Evolutionary conservation across 2,797 vertebrate species (phyloP), one percentile per base, ranked within the genome.

Genomic region (Molossus alvarezi): DNA sequence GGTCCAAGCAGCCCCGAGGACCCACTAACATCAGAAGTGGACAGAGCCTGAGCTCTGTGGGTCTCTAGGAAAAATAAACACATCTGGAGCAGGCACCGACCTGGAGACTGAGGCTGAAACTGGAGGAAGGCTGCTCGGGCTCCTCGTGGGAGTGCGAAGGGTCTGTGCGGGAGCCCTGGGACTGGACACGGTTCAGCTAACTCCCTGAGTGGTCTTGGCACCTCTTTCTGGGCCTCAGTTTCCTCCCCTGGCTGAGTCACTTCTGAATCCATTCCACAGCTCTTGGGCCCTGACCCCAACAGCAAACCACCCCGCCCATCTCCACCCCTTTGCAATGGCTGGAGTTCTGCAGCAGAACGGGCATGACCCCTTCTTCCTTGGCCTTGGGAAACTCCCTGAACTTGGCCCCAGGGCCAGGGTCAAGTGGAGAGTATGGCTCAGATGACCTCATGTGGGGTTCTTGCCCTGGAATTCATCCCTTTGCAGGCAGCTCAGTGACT

Each of bases 391-490:
- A 96, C 86, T 96, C 97, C 96, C 76, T 79, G 76, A 95, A 85
- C 69, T 82, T 91, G 86, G 95, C 88, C 85, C 41, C 55, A 64
- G 65, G 71, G 25, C 83, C 25, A 5, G 83, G 97, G 95, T 96
- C 97, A 96, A 77, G 86, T n/a, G 14, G 94, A 92, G 96, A 96
- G 60, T 64, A 8, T 88, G 90, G 57, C 86, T 88, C 92, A 90
- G 95, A 97, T 97, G 97, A 97, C 97, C 86, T 97, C 95, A 96
- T 93, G 89, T 65, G 95, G 90, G 94, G 88, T 71, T 94, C 76
- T 91, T 88, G 88, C 91, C 86, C 85, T 65, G 67, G 64, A 5
- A 51, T 81, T 94, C 72, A 94, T 95, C 94, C 89, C 12, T 84
- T 55, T 14, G 91, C 65, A 95, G 21, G 86, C 94, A 90, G 77